phyloP scores from a whole-genome alignment of 2,888 invertebrate species.

The Pelosia muscerda region DNA sequence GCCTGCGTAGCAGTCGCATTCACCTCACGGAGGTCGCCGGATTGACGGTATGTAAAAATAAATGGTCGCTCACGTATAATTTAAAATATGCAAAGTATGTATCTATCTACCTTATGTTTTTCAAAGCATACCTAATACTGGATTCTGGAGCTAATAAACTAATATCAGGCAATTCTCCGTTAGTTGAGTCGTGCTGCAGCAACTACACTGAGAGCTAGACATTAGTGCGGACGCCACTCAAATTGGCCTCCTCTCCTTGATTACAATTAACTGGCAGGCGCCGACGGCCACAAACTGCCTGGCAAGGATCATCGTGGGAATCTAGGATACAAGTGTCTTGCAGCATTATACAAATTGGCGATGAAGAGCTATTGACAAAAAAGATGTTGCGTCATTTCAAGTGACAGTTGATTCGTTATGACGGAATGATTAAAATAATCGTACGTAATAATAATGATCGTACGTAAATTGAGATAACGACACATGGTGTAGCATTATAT shows the following conservation, averaged over 20 bases:
- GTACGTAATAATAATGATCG: no score
- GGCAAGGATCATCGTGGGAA: constrained; percentile 67
- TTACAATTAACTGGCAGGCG: constrained; percentile 61
- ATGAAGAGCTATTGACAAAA: not conserved
- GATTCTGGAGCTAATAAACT: constrained; percentile 47
- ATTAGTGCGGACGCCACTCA: constrained; percentile 68
- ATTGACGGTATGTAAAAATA: no score
- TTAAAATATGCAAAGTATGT: no score
- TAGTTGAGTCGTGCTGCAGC: constrained; percentile 48
- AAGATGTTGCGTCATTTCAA: not conserved
- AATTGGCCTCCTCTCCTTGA: constrained; percentile 66
- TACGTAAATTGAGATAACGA: no score
- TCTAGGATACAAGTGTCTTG: constrained; percentile 48
- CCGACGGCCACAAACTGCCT: constrained; percentile 66
- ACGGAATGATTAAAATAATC: not conserved
- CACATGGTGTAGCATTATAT: not conserved
- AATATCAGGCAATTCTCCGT: constrained; percentile 48
- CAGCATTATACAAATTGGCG: constrained; percentile 33
- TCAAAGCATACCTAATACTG: constrained; percentile 7
- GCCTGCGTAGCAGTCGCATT: no score
- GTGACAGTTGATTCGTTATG: not conserved
- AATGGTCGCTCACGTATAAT: no score
- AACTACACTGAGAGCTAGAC: constrained; percentile 56
- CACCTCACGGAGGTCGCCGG: no score
- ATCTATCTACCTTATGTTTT: not conserved